Evolutionary conservation across 2,113 vertebrate genomes (phyloP).

Genomic region (Malurus melanocephalus): DNA sequence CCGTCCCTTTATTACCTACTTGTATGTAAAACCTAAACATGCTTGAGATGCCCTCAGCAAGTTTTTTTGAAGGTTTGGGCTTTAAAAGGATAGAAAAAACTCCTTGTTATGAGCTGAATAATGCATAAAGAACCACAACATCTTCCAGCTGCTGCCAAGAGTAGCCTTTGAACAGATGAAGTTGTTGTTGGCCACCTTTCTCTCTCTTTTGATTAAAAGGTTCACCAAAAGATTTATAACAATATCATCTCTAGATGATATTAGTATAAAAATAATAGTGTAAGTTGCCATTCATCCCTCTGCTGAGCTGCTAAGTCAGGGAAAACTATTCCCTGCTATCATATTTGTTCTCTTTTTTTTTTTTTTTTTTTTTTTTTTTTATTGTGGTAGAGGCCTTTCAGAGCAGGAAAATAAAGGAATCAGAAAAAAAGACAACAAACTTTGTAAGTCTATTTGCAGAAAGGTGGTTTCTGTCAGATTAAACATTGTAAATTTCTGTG

Average conservation of each 20-base stretch:
- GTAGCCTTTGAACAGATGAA: neutral
- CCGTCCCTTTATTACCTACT: neutral
- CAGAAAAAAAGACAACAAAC: neutral
- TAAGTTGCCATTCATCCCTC: neutral
- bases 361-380: neutral
- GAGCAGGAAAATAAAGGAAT: neutral
- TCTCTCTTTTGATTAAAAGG: neutral
- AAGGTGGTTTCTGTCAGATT: neutral
- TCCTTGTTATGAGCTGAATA: neutral
- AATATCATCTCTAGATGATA: neutral
- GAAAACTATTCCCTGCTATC: neutral
- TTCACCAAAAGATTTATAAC: neutral
- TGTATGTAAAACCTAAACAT: neutral
- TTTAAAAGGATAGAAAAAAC: neutral
- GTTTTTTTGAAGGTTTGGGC: neutral
- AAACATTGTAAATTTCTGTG: neutral
- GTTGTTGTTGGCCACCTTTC: neutral
- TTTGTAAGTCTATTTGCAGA: neutral
- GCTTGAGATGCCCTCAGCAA: neutral
- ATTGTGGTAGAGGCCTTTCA: neutral
- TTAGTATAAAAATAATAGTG: neutral
- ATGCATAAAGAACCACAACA: neutral
- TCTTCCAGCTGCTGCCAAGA: neutral
- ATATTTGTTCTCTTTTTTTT: neutral
- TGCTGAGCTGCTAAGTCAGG: neutral